phyloP scores from a whole-genome alignment of 2,888 invertebrate genomes.

The Athetis lepigone region DNA sequence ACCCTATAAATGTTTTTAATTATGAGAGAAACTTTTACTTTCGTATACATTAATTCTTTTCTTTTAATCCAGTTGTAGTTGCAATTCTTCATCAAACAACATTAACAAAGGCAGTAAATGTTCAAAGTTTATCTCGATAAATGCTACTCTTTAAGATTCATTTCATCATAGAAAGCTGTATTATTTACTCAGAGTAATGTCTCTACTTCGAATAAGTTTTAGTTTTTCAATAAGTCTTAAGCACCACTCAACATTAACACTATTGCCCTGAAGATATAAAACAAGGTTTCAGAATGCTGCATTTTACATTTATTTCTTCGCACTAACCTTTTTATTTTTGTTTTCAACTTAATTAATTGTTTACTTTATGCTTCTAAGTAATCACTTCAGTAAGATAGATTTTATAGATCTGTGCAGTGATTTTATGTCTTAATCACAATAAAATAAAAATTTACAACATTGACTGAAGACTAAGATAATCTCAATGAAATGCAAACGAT shows the following conservation, averaged over 20 bases:
- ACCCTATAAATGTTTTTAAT: too few relatives aligned
- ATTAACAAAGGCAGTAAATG: constrained; percentile 9
- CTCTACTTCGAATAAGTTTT: constrained; percentile 38
- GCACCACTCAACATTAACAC: constrained; percentile 54
- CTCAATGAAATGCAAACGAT: constrained; percentile 54
- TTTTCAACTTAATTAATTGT: constrained; percentile 50
- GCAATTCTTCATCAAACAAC: constrained; percentile 4
- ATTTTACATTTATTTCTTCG: constrained; percentile 62
- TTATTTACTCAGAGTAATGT: constrained; percentile 41
- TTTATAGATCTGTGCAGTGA: constrained; percentile 39
- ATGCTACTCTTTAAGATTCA: constrained; percentile 20
- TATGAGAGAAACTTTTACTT: neutral
- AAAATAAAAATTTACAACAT: constrained; percentile 51
- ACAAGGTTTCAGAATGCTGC: constrained; percentile 53
- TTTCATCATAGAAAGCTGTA: constrained; percentile 20
- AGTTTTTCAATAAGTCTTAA: constrained; percentile 45
- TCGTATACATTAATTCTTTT: neutral
- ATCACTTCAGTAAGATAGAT: constrained; percentile 52
- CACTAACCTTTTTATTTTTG: constrained; percentile 51
- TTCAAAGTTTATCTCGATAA: constrained; percentile 3
- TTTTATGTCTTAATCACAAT: constrained; percentile 64
- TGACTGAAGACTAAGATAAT: constrained; percentile 63
- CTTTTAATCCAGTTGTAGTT: neutral
- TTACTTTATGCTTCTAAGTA: constrained; percentile 56
- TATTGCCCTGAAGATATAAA: constrained; percentile 56